Percentiles rank a stretch among this genome's conserved stretches.
These are phyloP conservation scores for Eriosoma lanigerum DNA, from an alignment of 1,140 invertebrate species.

Conservation along the genomic window DNA sequence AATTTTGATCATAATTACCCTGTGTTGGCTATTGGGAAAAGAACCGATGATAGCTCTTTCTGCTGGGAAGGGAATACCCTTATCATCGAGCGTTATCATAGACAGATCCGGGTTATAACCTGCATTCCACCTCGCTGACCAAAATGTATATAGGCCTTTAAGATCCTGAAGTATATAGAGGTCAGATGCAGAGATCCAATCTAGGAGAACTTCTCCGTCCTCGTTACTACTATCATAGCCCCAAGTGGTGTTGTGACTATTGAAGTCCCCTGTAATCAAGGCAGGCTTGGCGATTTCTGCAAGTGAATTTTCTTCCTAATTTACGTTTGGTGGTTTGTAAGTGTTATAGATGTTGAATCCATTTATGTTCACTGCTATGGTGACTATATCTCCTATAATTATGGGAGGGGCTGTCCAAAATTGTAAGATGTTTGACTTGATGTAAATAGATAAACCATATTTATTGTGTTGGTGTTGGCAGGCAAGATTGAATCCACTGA, in stretches of 20 bases:
- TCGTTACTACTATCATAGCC: neutral
- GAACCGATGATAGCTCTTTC: neutral
- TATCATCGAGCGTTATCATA: neutral
- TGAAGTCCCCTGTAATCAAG: neutral
- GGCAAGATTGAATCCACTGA: neutral
- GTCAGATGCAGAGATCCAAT: neutral
- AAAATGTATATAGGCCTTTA: neutral
- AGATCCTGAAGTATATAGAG: neutral
- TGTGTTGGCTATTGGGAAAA: neutral
- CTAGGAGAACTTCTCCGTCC: neutral
- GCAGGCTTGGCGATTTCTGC: neutral
- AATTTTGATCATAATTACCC: constrained; percentile 7
- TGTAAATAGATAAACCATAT: neutral
- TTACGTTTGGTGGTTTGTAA: neutral
- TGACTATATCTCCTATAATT: neutral
- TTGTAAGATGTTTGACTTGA: neutral
- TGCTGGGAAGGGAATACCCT: neutral
- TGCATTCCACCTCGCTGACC: neutral
- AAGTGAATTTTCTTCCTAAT: neutral
- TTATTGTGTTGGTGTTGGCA: neutral
- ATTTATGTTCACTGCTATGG: neutral
- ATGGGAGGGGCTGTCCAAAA: neutral
- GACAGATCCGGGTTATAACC: neutral
- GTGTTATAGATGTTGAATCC: neutral
- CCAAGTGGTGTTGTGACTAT: neutral